phyloP scores from a whole-genome alignment of 2,888 invertebrate species.

The Eilema caniola region DNA sequence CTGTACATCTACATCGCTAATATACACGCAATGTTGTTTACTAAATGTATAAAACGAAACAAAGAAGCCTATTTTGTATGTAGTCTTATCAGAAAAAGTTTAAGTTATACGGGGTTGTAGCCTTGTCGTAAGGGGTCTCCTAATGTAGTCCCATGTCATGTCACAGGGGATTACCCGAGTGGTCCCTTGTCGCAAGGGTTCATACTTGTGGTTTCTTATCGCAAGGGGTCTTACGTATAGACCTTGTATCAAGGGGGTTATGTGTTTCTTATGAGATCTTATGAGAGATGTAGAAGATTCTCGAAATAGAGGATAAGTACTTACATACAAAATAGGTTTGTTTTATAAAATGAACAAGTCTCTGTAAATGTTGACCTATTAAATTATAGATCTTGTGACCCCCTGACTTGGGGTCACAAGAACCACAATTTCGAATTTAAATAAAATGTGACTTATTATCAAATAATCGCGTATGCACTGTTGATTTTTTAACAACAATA shows the following conservation, averaged over 20 bases:
- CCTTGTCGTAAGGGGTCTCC: neutral
- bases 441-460: neutral
- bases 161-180: too few species aligned
- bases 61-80: neutral
- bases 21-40: slow-evolving; percentile 6
- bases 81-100: neutral
- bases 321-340: neutral
- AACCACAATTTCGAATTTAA: neutral
- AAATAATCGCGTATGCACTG: neutral
- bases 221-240: too few species aligned
- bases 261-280: neutral
- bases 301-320: neutral
- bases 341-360: neutral
- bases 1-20: neutral
- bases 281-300: neutral
- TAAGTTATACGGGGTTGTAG: neutral
- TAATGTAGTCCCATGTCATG: too few species aligned
- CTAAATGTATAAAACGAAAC: neutral
- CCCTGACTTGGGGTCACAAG: neutral
- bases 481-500: neutral
- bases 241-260: neutral
- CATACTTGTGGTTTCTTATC: neutral
- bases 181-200: neutral
- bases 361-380: neutral
- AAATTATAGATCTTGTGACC: neutral